Evolutionary conservation across 2,888 invertebrate genomes (phyloP), one percentile per base, ranked within the genome.

Genomic region (Acutogordius australiensis): DNA sequence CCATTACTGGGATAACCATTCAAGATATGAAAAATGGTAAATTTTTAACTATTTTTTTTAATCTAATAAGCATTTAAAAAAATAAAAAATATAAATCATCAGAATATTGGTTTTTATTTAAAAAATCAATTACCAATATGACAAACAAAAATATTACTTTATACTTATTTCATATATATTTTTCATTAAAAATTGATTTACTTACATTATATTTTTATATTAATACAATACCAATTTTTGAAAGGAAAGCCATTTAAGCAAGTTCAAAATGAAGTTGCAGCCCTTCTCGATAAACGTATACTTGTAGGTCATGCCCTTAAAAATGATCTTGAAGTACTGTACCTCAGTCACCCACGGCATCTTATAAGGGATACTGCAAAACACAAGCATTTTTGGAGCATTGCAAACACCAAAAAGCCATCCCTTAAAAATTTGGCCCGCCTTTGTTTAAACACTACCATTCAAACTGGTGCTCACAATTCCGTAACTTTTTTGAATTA

Each of bases 271-370:
- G 81, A 85, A 68, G 82, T 88, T 0, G 73, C 79, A 0, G 77
- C 79, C 29, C 71, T 88, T 13, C 67, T 90, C 0, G 77, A 77
- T 63, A 80, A 79, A 0, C 76, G 79, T 63, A 76, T 82, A 28
- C 70, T 90, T 0, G 80, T 91, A 1, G 90, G 90, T 0, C 90
- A 90, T 70, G 82, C 82, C 0, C 66, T 90, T 18, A 77, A 79
- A 62, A 79, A 86, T 69, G 90, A 90, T 70, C 73, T 88, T n/a
- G 76, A 78, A 65, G 87, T 75, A 0, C 71, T 90, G 18, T 80
- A 77, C 64, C 72, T 90, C 13, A 78, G 78, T 1, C 88, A 90
- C 71, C 84, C 86, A 0, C 77, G 76, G 61, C 74, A 73, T 60
- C 74, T 75, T 64, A 80, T 81, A 1, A 73, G 88, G 60, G 90